Evolutionary conservation across 2,797 vertebrate genomes (phyloP), one percentile per base, ranked within the genome.

Genomic region (Etheostoma perlongum): DNA sequence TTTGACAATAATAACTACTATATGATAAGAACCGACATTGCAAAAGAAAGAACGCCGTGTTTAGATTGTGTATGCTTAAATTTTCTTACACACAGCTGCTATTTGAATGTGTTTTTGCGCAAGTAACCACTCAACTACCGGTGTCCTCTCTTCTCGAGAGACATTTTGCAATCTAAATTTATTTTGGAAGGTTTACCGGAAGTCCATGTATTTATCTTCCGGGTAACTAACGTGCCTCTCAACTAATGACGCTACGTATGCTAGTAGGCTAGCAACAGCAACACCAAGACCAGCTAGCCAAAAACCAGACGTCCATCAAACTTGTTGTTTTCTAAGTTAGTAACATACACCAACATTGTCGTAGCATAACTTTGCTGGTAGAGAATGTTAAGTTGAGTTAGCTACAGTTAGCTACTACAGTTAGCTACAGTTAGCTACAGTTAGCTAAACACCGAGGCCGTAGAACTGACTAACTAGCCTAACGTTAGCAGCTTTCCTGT

Each of bases 131-230:
- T 49, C 23, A 40, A 40, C 36, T 40, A 36, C 7, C 33, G 33
- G 33, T 36, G 9, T 40, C 36, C 36, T 40, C 36, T 40, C 36
- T 40, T 12, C 36, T 4, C 10, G 6, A 4, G 36, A 23, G 1
- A 7, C 8, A n/a, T 16, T 5, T 23, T 9, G 2, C 18, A 15
- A 19, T 21, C 5, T 19, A 66, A 30, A 2, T 60, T 65, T 82
- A 74, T 36, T 70, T 67, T 88, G 54, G 2, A 27, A 52, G 0
- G 0, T 13, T 30, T 5, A 49, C 64, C 82, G 84, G 85, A 87
- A 80, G 64, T 18, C 0, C 0, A 1, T 4, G 0, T 76, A 0
- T 86, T 85, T 74, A 65, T 65, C 33, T 86, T 91, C 90, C 86
- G 79, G 71, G 71, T 69, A 16, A 0, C 33, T 7, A 11, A 14